phyloP scores from a whole-genome alignment of 2,797 vertebrate genomes.

The Platalea minor region DNA sequence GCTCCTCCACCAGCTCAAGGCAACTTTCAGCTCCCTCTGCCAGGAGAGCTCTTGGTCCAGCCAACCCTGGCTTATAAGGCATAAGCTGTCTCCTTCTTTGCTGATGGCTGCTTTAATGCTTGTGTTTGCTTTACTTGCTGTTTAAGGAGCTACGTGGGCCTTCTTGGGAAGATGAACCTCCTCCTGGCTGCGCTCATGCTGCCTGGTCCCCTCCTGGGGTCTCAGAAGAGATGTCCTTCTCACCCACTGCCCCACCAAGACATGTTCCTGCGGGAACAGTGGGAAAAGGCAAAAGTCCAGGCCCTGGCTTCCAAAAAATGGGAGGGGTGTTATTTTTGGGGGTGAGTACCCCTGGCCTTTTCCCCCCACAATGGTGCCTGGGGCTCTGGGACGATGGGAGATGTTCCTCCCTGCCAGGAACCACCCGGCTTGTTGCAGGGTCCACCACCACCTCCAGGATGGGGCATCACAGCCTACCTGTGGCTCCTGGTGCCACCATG shows the following conservation, averaged over 20 bases:
- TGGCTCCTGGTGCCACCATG: not conserved
- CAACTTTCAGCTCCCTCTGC: not conserved
- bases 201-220: not conserved
- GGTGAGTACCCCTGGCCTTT: not conserved
- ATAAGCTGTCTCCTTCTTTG: not conserved
- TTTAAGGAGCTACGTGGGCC: not conserved
- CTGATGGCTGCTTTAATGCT: not conserved
- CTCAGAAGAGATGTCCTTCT: not conserved
- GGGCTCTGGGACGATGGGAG: not conserved
- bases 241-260: not conserved
- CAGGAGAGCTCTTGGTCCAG: not conserved
- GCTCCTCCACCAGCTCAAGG: not conserved
- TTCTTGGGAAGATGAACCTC: not conserved
- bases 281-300: not conserved
- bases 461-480: not conserved
- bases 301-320: not conserved
- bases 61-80: not conserved
- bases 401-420: not conserved
- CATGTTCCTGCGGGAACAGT: not conserved
- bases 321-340: not conserved
- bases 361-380: not conserved
- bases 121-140: not conserved
- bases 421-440: not conserved
- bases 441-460: not conserved
- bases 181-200: not conserved